phyloP scores from a whole-genome alignment of 2,113 vertebrate species.

The Alosa alosa region DNA sequence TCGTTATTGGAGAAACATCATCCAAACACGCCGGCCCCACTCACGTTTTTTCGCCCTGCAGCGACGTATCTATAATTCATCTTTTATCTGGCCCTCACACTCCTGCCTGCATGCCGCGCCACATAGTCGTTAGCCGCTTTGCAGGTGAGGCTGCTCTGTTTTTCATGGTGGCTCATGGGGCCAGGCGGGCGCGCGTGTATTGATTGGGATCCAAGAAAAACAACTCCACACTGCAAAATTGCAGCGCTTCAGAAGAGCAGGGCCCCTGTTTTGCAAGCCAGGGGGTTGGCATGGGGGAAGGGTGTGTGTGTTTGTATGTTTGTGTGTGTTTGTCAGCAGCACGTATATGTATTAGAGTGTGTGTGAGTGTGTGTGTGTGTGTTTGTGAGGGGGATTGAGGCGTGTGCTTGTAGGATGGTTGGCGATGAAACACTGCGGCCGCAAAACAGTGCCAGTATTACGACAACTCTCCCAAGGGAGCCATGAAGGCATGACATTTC shows the following conservation, averaged over 20 bases:
- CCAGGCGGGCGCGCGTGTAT: conserved; percentile 28
- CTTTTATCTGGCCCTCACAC: conserved; percentile 67
- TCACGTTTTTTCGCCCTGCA: conserved; percentile 54
- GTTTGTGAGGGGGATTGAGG: not conserved
- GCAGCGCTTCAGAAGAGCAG: conserved; percentile 39
- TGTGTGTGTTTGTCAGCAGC: not conserved
- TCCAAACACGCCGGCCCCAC: conserved; percentile 31
- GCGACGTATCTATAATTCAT: conserved; percentile 71
- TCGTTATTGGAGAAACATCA: conserved; percentile 52
- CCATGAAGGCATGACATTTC: not conserved
- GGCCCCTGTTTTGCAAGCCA: not conserved
- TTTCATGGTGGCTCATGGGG: conserved; percentile 58
- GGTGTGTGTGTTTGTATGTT: not conserved
- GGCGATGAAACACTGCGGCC: not conserved
- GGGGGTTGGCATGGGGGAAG: conserved; percentile 3
- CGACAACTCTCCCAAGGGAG: not conserved
- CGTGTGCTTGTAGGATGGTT: not conserved
- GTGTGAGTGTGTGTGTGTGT: not conserved
- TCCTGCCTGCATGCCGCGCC: conserved; percentile 52
- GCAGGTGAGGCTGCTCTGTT: conserved; percentile 52
- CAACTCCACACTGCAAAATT: conserved; percentile 62
- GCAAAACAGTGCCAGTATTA: not conserved
- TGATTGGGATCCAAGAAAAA: conserved; percentile 67
- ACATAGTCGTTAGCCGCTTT: conserved; percentile 60
- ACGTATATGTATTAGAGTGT: not conserved